Conservation (phyloP, 2,888 invertebrate genomes). For the Antheraea yamamai region DNA sequence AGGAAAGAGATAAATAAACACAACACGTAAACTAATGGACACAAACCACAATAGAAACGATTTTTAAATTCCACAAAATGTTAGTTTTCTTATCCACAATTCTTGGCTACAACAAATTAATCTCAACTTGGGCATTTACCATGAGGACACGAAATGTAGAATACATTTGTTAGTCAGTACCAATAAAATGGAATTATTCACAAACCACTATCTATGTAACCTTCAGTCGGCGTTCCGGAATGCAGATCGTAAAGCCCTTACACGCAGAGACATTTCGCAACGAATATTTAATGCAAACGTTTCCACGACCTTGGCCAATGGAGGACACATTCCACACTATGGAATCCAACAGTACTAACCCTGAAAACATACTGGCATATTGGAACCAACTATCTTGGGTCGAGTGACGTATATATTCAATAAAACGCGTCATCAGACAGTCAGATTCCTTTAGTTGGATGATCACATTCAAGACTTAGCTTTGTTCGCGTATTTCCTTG, state of each 20-base stretch:
- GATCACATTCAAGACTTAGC: not conserved
- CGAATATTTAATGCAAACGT: constrained; percentile 31
- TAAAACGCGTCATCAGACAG: constrained; percentile 12
- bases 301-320: constrained; percentile 29
- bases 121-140: not conserved
- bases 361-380: constrained; percentile 33
- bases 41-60: not conserved
- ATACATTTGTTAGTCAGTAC: not conserved
- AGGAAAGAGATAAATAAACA: not conserved
- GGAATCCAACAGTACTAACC: constrained; percentile 30
- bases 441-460: not conserved
- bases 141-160: not conserved
- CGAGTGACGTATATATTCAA: constrained; percentile 26
- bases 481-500: not conserved
- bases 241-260: constrained; percentile 18
- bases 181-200: not conserved
- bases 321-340: constrained; percentile 32
- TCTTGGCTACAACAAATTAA: too few species aligned
- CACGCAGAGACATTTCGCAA: constrained; percentile 28
- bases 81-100: too few species aligned
- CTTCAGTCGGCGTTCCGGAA: constrained; percentile 11
- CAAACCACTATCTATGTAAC: not conserved
- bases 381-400: constrained; percentile 24
- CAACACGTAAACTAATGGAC: not conserved
- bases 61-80: not conserved